Percentiles rank a stretch among this genome's conserved stretches.
Conservation (phyloP, 2,113 vertebrate genomes). For the Aegotheles bennettii region DNA sequence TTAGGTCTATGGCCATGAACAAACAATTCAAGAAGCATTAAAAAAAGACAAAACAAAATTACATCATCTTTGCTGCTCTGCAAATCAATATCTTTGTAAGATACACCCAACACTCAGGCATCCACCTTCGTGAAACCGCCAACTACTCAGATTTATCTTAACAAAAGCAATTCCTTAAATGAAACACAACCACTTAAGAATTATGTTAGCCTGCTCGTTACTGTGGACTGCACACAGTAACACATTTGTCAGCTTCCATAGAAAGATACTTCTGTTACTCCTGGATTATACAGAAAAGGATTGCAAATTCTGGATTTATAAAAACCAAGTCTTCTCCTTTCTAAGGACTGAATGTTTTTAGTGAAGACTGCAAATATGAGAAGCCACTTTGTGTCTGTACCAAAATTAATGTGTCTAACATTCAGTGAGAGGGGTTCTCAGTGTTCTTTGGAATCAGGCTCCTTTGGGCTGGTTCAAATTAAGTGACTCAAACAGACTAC, state of each 20-base stretch:
- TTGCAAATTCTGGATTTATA: neutral
- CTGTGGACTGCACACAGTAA: neutral
- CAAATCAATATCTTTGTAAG: neutral
- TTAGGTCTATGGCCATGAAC: neutral
- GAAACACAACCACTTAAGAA: neutral
- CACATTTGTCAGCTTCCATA: accelerated
- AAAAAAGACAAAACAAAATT: neutral
- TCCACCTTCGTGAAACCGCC: neutral
- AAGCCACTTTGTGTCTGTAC: neutral
- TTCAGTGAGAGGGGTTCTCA: neutral
- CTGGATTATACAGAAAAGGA: neutral
- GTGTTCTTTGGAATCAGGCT: neutral
- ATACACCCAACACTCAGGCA: neutral
- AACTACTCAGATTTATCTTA: neutral
- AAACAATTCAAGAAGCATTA: neutral
- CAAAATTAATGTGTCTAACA: neutral
- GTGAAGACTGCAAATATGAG: neutral
- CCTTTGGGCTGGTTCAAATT: neutral
- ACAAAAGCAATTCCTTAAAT: neutral
- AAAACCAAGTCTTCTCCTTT: neutral
- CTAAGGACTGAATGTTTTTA: neutral
- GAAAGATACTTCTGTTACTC: neutral
- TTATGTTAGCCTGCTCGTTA: neutral
- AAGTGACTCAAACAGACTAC: neutral
- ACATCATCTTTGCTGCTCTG: neutral